A percentile compares a stretch with the other conserved stretches of the same genome.
Conservation (phyloP, 2,888 invertebrate species). For the Thumatha senex region DNA sequence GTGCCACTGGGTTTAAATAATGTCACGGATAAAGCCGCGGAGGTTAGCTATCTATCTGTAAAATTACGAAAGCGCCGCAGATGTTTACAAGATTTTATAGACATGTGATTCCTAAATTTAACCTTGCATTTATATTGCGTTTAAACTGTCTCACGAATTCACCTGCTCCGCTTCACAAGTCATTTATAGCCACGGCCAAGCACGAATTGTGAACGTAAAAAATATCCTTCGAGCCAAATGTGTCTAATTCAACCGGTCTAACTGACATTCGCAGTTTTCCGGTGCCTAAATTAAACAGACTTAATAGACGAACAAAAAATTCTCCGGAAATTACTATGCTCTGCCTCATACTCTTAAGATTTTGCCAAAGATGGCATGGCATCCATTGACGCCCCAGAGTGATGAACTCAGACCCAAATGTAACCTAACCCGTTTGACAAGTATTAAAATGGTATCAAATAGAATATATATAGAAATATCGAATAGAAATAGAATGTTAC, state of each 20-base stretch:
- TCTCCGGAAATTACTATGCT: conserved; percentile 61
- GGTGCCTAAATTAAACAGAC: conserved; percentile 58
- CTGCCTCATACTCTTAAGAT: conserved; percentile 39
- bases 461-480: no score
- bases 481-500: no score
- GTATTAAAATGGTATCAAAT: conserved; percentile 23
- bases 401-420: conserved; percentile 17
- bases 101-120: no score
- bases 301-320: conserved; percentile 56
- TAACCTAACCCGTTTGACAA: conserved; percentile 17
- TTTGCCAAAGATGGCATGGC: conserved; percentile 22
- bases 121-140: not conserved
- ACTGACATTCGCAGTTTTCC: conserved; percentile 59
- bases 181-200: conserved; percentile 51
- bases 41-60: no score
- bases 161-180: conserved; percentile 40
- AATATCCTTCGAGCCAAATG: conserved; percentile 56
- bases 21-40: no score
- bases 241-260: conserved; percentile 57
- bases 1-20: no score
- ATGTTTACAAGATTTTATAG: no score
- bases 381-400: conserved; percentile 27
- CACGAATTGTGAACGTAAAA: conserved; percentile 52
- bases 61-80: no score
- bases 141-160: conserved; percentile 35